Evolutionary conservation across 2,888 invertebrate genomes (phyloP), one percentile per base, ranked within the genome.

Genomic region (Ypsolopha scabrella): DNA sequence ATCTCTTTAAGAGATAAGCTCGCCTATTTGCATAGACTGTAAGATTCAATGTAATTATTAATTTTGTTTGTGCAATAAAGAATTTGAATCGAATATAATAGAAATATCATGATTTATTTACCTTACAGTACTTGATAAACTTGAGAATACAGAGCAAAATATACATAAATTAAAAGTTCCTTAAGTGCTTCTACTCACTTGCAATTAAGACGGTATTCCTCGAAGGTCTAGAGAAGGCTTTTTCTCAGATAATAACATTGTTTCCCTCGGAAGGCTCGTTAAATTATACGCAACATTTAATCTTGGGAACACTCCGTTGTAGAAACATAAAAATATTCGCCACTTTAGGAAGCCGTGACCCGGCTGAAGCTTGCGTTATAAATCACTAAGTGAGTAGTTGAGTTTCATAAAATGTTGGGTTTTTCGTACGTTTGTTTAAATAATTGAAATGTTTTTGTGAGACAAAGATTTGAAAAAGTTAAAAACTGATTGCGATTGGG

Each of bases 211-310:
- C 13, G 6, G 13, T 14, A 14, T 43, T 13, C 24, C 43, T 13
- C 43, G 24, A 13, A 43, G 24, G 43, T 1, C 13, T 9, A 13
- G n/a, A 6, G n/a, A 33, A 46, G 35, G 35, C 33, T 39, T 8
- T n/a, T 34, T 10, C 34, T 51, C 35, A 53, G 34, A 11, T 44
- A 41, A 49, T 45, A 51, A 51, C 41, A 48, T 54, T 51, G 52
- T 46, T 39, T 43, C n/a, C 39, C 39, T 41, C 13, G 48, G 33
- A 54, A 55, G 61, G 58, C 62, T 66, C 69, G 68, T 72, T 64
- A 70, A 67, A 67, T 72, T 70, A 63, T 63, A 67, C 68, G 72
- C 66, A 60, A 72, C 72, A 70, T 52, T 54, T 52, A 54, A 48
- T 51, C 54, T 37, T 38, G 33, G n/a, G 41, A 46, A 48, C 48